Percentiles rank a stretch among this genome's conserved stretches.
Conservation (phyloP, 2,113 vertebrate genomes). For the Ophthalmolycus amberensis region DNA sequence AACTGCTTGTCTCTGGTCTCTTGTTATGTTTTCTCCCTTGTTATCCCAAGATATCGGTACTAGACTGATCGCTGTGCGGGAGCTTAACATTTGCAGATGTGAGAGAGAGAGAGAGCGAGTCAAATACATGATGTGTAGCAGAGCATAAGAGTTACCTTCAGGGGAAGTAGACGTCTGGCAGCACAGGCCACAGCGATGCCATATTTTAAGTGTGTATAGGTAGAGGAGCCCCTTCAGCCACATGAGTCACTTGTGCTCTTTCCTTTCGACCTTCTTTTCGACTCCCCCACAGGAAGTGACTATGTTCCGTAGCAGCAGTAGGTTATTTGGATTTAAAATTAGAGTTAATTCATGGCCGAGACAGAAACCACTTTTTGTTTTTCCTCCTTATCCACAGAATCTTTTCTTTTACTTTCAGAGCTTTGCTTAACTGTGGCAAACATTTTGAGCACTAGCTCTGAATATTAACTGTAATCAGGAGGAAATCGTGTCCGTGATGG, state of each 20-base stretch:
- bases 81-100: neutral
- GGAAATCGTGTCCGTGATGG: neutral
- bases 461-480: neutral
- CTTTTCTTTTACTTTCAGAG: neutral
- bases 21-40: neutral
- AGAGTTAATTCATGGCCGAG: neutral
- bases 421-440: neutral
- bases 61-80: neutral
- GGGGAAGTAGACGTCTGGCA: neutral
- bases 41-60: neutral
- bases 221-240: constrained; percentile 27
- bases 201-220: neutral
- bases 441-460: neutral
- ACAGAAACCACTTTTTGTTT: neutral
- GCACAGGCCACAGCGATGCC: neutral
- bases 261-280: constrained; percentile 19
- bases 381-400: neutral
- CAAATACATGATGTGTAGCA: neutral
- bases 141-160: neutral
- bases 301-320: constrained; percentile 12
- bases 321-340: constrained; percentile 21
- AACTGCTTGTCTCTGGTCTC: neutral
- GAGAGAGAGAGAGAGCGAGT: neutral
- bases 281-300: constrained; percentile 42
- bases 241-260: constrained; percentile 53